Conservation (phyloP, 2,113 vertebrate species). For the Heptranchias perlo region DNA sequence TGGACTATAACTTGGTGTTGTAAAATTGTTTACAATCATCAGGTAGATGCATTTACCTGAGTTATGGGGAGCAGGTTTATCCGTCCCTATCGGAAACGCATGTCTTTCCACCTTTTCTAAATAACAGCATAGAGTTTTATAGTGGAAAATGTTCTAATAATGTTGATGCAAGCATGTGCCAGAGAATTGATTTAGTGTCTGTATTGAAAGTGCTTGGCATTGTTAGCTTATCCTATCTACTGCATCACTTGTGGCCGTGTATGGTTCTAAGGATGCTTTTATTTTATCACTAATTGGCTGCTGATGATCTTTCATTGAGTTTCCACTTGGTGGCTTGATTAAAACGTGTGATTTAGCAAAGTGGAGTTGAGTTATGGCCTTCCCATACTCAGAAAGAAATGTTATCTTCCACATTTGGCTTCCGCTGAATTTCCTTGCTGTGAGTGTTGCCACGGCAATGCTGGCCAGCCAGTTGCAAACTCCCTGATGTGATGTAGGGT, state of each 20-base stretch:
- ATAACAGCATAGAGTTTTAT: neutral
- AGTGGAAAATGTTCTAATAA: neutral
- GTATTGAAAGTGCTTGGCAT: neutral
- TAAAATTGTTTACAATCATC: too few species aligned
- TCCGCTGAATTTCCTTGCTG: neutral
- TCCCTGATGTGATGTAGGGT: too few species aligned
- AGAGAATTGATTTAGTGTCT: neutral
- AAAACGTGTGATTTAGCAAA: neutral
- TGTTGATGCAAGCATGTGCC: neutral
- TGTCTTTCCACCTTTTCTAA: neutral
- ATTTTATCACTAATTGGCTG: neutral
- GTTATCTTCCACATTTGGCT: neutral
- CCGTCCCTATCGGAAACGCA: neutral
- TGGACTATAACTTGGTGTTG: too few species aligned
- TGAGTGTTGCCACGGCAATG: too few species aligned
- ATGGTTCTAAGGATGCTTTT: neutral
- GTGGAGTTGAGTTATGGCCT: neutral
- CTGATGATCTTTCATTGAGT: neutral
- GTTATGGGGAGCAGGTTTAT: neutral
- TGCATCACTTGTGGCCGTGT: neutral
- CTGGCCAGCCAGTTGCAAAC: neutral
- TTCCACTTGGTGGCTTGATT: neutral
- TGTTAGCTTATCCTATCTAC: too few species aligned
- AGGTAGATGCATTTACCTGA: neutral
- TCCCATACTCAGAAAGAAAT: neutral